These are phyloP conservation scores for Napeogenes inachia DNA, from an alignment of 2,888 invertebrate genomes.

Conservation along the genomic window DNA sequence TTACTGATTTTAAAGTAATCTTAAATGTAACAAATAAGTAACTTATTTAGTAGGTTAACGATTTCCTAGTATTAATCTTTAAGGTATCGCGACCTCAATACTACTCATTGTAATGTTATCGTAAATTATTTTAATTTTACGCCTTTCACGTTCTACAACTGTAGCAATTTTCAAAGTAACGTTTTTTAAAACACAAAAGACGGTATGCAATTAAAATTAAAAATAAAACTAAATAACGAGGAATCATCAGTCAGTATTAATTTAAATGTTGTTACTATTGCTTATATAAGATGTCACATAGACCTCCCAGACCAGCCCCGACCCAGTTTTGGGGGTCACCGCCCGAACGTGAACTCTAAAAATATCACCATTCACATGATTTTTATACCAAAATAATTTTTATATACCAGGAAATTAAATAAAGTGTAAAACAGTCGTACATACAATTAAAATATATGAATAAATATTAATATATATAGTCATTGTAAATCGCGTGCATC, in stretches of 20 bases:
- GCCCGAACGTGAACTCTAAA: slow-evolving; percentile 66
- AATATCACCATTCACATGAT: no score
- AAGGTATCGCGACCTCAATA: slow-evolving; percentile 55
- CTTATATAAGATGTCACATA: no score
- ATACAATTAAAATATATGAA: no score
- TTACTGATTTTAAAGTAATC: slow-evolving; percentile 10
- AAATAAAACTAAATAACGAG: no score
- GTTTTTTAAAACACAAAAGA: no score
- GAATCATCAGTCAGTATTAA: no score
- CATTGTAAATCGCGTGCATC: not conserved
- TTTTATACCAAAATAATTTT: no score
- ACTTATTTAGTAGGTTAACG: slow-evolving; percentile 56
- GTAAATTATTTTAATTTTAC: slow-evolving; percentile 50
- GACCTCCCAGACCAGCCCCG: slow-evolving; percentile 56
- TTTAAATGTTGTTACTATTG: no score
- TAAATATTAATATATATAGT: no score
- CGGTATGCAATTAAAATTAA: no score
- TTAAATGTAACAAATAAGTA: slow-evolving; percentile 27
- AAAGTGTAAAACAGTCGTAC: no score
- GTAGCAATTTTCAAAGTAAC: slow-evolving; percentile 37
- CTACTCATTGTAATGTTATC: slow-evolving; percentile 59
- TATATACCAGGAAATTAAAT: no score
- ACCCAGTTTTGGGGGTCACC: slow-evolving; percentile 69
- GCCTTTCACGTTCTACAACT: slow-evolving; percentile 57
- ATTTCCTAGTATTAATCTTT: slow-evolving; percentile 48